phyloP scores from a whole-genome alignment of 2,888 invertebrate genomes.

The Steinernema scapterisci region DNA sequence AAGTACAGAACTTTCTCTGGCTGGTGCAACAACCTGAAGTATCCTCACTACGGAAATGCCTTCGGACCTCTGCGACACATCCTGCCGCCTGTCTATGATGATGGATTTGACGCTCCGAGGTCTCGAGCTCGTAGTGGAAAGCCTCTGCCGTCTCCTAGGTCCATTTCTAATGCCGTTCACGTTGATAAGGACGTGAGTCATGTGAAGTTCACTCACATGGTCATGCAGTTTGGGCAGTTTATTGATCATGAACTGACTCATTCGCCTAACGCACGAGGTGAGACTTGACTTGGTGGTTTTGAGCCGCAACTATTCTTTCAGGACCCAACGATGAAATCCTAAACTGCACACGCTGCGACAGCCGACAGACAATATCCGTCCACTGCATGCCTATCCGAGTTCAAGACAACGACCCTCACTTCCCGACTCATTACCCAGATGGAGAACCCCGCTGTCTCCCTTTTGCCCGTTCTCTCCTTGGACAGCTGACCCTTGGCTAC shows the following conservation, averaged over 20 bases:
- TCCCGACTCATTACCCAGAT: constrained; percentile 79
- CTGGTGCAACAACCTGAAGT: constrained; percentile 64
- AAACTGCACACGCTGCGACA: constrained; percentile 75
- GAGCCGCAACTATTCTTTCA: constrained; percentile 11
- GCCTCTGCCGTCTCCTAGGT: constrained; percentile 82
- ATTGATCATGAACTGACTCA: constrained; percentile 67
- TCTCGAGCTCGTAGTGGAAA: constrained; percentile 70
- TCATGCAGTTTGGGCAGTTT: constrained; percentile 67
- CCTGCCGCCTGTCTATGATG: constrained; percentile 58
- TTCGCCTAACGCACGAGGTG: constrained; percentile 56
- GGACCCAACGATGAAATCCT: constrained; percentile 55
- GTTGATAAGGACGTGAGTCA: constrained; percentile 46
- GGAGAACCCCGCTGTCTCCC: constrained; percentile 89
- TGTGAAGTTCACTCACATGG: constrained; percentile 58
- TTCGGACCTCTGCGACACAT: constrained; percentile 58
- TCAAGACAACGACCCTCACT: constrained; percentile 79
- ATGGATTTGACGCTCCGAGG: constrained; percentile 57
- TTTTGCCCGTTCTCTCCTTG: constrained; percentile 90
- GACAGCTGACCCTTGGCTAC: constrained; percentile 78
- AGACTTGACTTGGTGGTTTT: neutral
- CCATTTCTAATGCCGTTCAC: constrained; percentile 85
- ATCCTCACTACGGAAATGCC: constrained; percentile 57
- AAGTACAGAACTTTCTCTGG: constrained; percentile 55
- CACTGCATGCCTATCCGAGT: constrained; percentile 91
- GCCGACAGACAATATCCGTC: constrained; percentile 83